Evolutionary conservation across 2,113 vertebrate genomes (phyloP), one percentile per base, ranked within the genome.

Genomic region (Xyrauchen texanus): DNA sequence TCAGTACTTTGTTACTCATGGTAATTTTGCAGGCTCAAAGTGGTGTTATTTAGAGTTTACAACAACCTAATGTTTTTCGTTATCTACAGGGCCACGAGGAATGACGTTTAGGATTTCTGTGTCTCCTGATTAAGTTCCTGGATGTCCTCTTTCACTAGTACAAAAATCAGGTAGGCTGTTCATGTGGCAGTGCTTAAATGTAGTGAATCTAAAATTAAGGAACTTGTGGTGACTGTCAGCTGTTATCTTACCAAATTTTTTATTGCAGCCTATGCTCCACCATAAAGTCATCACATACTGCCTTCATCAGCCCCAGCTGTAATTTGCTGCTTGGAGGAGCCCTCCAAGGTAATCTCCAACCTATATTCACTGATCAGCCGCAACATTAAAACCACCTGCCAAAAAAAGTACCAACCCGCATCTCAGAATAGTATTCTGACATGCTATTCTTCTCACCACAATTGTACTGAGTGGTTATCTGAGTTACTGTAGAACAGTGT

Each of bases 101-200:
- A 93, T 93, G 92, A 93, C 91, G 88, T 87, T 85, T 89, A 86
- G 89, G 90, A 89, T 88, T 86, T 90, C 89, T 77, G 90, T 90
- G 83, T 88, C 89, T 89, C 91, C 91, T 86, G 90, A 91, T 89
- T 93, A 91, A 89, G 89, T 87, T 91, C 90, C 92, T 92, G 91
- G 91, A 93, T 92, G 92, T 90, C 89, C 90, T 88, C 88, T 84
- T 90, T 90, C 87, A 89, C 73, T 81, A n/a, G 76, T 77, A 64
- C 49, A 72, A 84, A 88, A 88, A 67, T 81, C 88, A 93, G 92
- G 92, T 93, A 66, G 12, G 81, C 80, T 86, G 72, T 88, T 80
- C 46, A 86, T 81, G 21, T 84, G 68, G 83, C 55, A 6, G 45
- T 68, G 4, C 3, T 57, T 58, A n/a, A 34, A 21, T 16, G 11